Base-by-base conservation (phyloP, 35 echinoderm and acorn worm species). In the Strongylocentrotus purpuratus region DNA sequence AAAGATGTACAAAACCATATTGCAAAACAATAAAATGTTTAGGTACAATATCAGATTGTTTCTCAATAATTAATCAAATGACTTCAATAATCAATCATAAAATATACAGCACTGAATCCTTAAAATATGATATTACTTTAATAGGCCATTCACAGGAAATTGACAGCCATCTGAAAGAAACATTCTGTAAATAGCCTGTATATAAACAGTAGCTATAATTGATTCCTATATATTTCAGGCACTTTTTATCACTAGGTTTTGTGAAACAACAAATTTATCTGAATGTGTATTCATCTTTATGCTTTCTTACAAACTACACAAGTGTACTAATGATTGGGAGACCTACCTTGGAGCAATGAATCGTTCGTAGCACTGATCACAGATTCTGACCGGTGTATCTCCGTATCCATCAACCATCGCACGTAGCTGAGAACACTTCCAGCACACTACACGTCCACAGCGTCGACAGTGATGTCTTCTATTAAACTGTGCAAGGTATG, bases 401-500 rank as follows among this genome's bases (percentile, higher is more conserved):
- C 97, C 98, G 61, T 98, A 99, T 31, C 98, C 98, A 52, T 97
- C 96, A 25, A 99, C 97, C n/a, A 99, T 92, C 4, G 98, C 97
- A 46, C 96, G 96, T 11, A 97, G 95, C 85, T 99, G 97, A 52
- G 98, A 99, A 95, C 98, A 99, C 32, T 96, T 95, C 96, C 97
- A 97, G 85, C 98, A 99, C 2, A 99, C 98, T n/a, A 99, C 98
- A 90, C 97, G 96, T 20, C 98, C 98, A 98, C 98, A 99, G 7
- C 98, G 96, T 25, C 98, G 94, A 78, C 98, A 99, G 55, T 99
- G 98, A 91, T 99, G 98, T 94, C 98, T 94, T 9, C 98, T 61
- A 95, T 98, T 99, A 87, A 99, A 99, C 98, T 99, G 78, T 33
- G 65, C 86, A 41, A 32, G 48, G 25, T 89, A 89, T 15, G n/a